Percentiles rank a stretch among this genome's conserved stretches.
These are phyloP conservation scores for Chroicocephalus ridibundus DNA, from an alignment of 2,113 vertebrate genomes.

Conservation along the genomic window DNA sequence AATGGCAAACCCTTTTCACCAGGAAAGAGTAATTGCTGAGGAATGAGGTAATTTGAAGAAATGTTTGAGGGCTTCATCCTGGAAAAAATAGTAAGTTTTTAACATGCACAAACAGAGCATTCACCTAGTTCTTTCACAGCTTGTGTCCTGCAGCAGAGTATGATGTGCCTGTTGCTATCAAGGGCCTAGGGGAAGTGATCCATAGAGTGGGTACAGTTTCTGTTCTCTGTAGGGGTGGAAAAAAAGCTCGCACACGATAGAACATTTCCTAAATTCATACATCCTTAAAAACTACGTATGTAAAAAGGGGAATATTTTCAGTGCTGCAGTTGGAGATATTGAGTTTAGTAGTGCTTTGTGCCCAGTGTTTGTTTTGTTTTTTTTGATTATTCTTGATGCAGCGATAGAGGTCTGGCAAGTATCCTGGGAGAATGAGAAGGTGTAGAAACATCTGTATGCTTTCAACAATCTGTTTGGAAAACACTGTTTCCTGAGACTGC, in stretches of 20 bases:
- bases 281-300: background rate
- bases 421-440: background rate
- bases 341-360: background rate
- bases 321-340: background rate
- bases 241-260: fast-evolving
- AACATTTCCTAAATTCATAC: background rate
- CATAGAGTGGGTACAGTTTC: background rate
- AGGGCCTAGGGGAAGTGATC: background rate
- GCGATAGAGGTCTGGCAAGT: background rate
- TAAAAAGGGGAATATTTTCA: background rate
- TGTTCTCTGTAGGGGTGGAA: background rate
- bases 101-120: background rate
- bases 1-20: background rate
- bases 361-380: background rate
- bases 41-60: background rate
- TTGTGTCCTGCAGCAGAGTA: background rate
- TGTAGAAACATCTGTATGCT: background rate
- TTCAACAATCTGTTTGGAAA: background rate
- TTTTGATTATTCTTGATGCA: background rate
- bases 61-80: background rate
- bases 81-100: background rate
- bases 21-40: background rate
- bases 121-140: background rate
- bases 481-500: background rate
- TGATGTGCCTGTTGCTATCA: background rate